Base-by-base conservation (phyloP, 2,113 vertebrate species). In the Solenodon paradoxus region DNA sequence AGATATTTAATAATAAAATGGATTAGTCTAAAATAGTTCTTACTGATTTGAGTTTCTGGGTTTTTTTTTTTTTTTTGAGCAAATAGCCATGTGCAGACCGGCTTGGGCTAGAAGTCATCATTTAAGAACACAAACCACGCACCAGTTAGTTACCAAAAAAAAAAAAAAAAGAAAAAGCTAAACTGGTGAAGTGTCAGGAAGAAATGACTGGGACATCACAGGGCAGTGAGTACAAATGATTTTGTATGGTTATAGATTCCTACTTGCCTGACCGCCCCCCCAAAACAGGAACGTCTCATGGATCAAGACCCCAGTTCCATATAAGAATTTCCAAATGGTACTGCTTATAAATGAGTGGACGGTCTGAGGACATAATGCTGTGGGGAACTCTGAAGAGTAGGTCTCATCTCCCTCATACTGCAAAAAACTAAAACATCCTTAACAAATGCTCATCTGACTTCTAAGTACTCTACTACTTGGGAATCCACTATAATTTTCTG, bases 391-490 rank as follows among this genome's bases (percentile, higher is more conserved):
- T 3, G 42, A 45, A 61, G 63, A 75, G 3, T 16, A 45, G 55
- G 38, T 38, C 12, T 24, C 38, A 7, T 16, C 26, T 49, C 5
- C 17, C 2, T 64, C 24, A 20, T 24, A 20, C 2, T 49, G 28
- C 2, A 75, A 17, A 26, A 90, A 26, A 75, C 30, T 30, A 38
- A 53, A 47, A 17, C 28, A 38, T 22, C 13, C 38, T 20, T 40
- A 55, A 38, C 22, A 49, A n/a, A 32, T 2, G 2, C 61, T 49
- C 10, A 24, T 61, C 47, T 89, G 13, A 6, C 24, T 35, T 10
- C 40, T 7, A 88, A 40, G 10, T 13, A 7, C 24, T 42, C 2
- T 0, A 30, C 2, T 0, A 30, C 2, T 0, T 57, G 38, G 61
- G 66, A 47, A 26, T 45, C 26, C 32, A 57, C 35, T 40, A 26